Percentiles rank a stretch among this genome's conserved stretches.
phyloP scores from a whole-genome alignment of 2,888 invertebrate species.

The Synergus japonicus region DNA sequence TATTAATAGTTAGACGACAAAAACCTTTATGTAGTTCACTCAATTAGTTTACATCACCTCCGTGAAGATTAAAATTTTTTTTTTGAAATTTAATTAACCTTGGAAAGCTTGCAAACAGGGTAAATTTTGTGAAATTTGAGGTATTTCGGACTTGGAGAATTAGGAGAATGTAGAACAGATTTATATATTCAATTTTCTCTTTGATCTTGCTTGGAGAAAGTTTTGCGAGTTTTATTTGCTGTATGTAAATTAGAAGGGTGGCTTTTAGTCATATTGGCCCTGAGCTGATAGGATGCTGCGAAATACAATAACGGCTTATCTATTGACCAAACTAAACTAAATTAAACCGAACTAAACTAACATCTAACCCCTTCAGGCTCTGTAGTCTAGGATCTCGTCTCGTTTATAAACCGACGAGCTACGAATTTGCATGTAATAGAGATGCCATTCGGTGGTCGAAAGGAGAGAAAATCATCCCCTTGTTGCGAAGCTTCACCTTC shows the following conservation, averaged over 20 bases:
- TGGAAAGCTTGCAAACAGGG: not conserved
- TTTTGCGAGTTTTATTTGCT: constrained; percentile 64
- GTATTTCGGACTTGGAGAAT: too few species aligned
- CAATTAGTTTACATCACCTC: too few species aligned
- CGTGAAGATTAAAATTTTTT: not conserved
- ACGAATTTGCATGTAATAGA: constrained; percentile 39
- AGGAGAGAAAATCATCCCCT: constrained; percentile 26
- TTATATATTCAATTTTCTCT: constrained; percentile 49
- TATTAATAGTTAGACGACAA: constrained; percentile 47
- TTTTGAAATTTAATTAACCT: not conserved
- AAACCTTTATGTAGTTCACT: not conserved
- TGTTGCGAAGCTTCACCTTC: constrained; percentile 13
- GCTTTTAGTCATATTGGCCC: constrained; percentile 44
- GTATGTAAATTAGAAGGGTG: constrained; percentile 60
- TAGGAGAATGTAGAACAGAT: too few species aligned
- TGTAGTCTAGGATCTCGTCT: constrained; percentile 10
- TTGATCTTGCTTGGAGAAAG: constrained; percentile 62
- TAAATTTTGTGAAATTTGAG: too few species aligned
- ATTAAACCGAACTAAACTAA: constrained; percentile 61
- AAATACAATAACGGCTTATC: constrained; percentile 64
- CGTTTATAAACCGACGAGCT: constrained; percentile 27
- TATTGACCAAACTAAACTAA: constrained; percentile 66
- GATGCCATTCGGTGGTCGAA: constrained; percentile 32
- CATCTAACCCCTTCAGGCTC: constrained; percentile 49
- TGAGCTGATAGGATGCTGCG: constrained; percentile 46